Evolutionary conservation across 2,113 vertebrate genomes (phyloP).

Genomic region (Oryzias melastigma): DNA sequence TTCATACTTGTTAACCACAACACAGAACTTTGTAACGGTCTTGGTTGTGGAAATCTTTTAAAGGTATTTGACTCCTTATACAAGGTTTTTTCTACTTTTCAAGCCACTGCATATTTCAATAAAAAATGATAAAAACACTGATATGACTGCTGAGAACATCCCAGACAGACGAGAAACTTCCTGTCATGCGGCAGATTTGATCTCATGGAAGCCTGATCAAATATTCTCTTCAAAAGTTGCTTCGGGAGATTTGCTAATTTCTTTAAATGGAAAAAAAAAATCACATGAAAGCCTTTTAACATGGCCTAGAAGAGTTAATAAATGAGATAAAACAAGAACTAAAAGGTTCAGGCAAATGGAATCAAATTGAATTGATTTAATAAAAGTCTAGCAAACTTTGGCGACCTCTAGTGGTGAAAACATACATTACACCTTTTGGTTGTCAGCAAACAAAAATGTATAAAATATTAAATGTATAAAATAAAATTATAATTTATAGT

Average conservation of each 20-base stretch:
- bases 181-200: constrained; percentile 30
- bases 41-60: neutral
- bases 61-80: neutral
- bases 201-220: neutral
- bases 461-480: no score
- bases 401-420: constrained; percentile 5
- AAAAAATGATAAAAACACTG: constrained; percentile 30
- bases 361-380: neutral
- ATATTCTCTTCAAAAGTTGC: neutral
- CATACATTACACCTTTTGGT: neutral
- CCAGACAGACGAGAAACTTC: constrained; percentile 36
- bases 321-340: neutral
- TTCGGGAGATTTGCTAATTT: neutral
- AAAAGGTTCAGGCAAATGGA: neutral
- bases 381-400: neutral
- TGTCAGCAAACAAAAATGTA: no score
- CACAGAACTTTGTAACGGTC: neutral
- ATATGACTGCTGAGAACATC: constrained; percentile 38
- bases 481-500: no score
- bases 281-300: neutral
- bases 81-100: neutral
- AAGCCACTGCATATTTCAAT: neutral
- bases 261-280: constrained; percentile 1
- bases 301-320: neutral
- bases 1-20: neutral